Conservation (phyloP, 2,113 vertebrate genomes). For the Vimba vimba region DNA sequence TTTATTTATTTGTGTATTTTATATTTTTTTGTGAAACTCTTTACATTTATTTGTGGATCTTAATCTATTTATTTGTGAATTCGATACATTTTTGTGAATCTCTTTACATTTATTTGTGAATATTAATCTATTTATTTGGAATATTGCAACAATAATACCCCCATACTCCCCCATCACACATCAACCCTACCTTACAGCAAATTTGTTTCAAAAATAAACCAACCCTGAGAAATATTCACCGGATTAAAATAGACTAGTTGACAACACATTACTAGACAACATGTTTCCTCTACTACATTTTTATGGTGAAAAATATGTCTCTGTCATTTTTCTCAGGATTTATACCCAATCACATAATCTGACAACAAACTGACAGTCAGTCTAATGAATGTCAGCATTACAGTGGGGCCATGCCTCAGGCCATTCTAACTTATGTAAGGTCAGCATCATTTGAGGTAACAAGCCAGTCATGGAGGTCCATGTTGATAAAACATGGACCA, state of each 20-base stretch:
- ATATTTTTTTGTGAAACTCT: no score
- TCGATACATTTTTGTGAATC: no score
- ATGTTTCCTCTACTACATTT: neutral
- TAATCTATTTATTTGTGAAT: no score
- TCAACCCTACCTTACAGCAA: neutral
- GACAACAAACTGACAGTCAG: neutral
- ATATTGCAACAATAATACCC: no score
- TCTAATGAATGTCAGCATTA: conserved; percentile 3
- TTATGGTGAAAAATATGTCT: neutral
- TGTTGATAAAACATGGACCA: neutral
- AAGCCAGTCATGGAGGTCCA: conserved; percentile 13
- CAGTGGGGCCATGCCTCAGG: neutral
- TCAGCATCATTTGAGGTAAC: conserved; percentile 30
- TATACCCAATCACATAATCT: neutral
- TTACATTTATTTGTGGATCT: no score
- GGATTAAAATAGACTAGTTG: neutral
- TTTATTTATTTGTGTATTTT: no score
- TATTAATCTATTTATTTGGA: no score
- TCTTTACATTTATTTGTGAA: no score
- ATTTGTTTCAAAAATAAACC: neutral
- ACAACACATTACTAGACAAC: neutral
- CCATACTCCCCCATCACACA: neutral
- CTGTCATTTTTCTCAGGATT: neutral
- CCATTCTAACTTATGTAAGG: neutral
- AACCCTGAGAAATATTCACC: neutral